phyloP scores from a whole-genome alignment of 2,797 vertebrate genomes.

The Pempheris klunzingeri region DNA sequence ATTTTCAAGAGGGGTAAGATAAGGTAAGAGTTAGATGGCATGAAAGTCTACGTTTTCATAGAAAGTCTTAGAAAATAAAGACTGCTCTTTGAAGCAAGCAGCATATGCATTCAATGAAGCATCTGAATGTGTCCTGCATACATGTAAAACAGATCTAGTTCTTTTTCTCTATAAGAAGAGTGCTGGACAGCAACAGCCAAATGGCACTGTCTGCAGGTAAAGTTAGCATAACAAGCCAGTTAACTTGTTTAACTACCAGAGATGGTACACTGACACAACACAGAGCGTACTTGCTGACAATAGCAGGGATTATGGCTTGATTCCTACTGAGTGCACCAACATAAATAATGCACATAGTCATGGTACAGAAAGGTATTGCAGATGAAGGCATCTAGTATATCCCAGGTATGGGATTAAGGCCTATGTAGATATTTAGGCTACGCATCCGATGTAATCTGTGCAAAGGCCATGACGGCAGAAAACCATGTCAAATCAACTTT shows the following conservation, averaged over 20 bases:
- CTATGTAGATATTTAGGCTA: neutral
- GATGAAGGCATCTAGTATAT: constrained; percentile 8
- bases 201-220: neutral
- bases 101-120: neutral
- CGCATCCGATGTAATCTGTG: neutral
- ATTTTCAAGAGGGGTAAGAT: rapidly evolving
- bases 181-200: neutral
- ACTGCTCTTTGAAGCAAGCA: neutral
- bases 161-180: neutral
- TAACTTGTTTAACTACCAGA: neutral
- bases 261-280: neutral
- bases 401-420: neutral
- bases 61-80: too few species aligned
- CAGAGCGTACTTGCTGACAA: neutral
- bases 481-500: neutral
- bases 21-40: too few species aligned
- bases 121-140: neutral
- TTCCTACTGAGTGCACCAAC: neutral
- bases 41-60: too few species aligned
- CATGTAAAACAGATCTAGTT: neutral
- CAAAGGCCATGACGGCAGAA: neutral
- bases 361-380: neutral
- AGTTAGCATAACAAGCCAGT: neutral
- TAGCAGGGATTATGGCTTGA: neutral
- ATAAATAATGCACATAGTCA: constrained; percentile 12